Evolutionary conservation across 2,888 invertebrate genomes (phyloP).

Genomic region (Hesperia comma): DNA sequence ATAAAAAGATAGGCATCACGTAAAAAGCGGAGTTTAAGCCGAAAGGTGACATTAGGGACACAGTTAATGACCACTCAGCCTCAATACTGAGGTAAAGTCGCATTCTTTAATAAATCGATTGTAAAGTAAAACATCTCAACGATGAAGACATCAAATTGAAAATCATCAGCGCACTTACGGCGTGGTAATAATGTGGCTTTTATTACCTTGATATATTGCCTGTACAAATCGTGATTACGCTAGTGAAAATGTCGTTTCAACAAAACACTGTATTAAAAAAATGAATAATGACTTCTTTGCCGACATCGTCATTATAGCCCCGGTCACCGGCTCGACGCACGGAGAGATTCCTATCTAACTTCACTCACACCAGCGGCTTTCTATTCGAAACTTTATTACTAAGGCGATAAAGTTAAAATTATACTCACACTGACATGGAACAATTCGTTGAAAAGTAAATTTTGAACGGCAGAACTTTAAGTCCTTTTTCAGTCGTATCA

Average conservation of each 20-base stretch:
- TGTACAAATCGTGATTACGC: constrained; percentile 79
- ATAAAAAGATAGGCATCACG: constrained; percentile 22
- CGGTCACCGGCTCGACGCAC: constrained; percentile 65
- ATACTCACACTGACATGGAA: constrained; percentile 19
- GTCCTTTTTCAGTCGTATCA: constrained; percentile 50
- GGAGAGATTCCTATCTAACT: constrained; percentile 75
- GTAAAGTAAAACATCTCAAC: constrained; percentile 48
- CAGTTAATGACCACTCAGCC: constrained; percentile 32
- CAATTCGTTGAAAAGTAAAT: constrained; percentile 53
- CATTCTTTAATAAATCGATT: constrained; percentile 48
- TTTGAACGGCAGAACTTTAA: constrained; percentile 43
- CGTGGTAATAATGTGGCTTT: constrained; percentile 67
- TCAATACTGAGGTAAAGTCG: constrained; percentile 39
- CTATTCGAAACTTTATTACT: constrained; percentile 52
- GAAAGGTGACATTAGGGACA: constrained; percentile 13
- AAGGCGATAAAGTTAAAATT: constrained; percentile 45
- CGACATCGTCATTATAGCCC: constrained; percentile 77
- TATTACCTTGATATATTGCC: constrained; percentile 79
- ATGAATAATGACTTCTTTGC: constrained; percentile 82
- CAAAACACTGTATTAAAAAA: constrained; percentile 83
- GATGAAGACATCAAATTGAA: constrained; percentile 80
- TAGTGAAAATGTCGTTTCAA: constrained; percentile 83
- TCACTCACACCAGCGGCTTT: constrained; percentile 34
- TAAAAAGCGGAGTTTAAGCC: constrained; percentile 13
- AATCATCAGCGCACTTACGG: constrained; percentile 69